Evolutionary conservation across 2,113 vertebrate genomes (phyloP).

Genomic region (Marmota flaviventris): DNA sequence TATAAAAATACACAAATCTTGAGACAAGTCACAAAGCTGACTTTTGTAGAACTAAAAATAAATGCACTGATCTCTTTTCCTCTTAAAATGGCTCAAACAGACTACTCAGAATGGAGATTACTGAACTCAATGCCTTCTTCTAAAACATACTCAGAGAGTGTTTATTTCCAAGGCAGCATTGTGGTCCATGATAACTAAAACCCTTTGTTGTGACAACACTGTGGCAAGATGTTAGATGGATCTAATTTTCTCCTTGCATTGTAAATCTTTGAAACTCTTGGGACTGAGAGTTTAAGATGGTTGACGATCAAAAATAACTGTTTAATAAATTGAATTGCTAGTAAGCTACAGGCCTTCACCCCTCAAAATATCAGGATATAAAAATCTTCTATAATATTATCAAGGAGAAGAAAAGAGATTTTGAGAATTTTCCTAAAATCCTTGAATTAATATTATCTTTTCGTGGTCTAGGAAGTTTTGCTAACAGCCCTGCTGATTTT

Average conservation of each 20-base stretch:
- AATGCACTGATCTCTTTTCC: slow-evolving; percentile 32
- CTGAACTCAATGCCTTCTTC: slow-evolving; percentile 1
- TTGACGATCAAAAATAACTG: neutral
- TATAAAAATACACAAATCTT: slow-evolving; percentile 44
- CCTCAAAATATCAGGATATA: slow-evolving; percentile 65
- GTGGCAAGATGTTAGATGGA: slow-evolving; percentile 5
- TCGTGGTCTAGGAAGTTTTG: slow-evolving; percentile 54
- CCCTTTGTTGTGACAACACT: neutral
- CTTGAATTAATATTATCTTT: slow-evolving; percentile 65
- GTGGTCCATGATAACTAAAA: slow-evolving; percentile 41
- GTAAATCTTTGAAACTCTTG: slow-evolving; percentile 57
- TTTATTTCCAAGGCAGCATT: slow-evolving; percentile 46
- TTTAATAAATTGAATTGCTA: slow-evolving; percentile 55
- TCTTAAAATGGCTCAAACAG: slow-evolving; percentile 46
- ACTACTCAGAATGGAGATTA: slow-evolving; percentile 1
- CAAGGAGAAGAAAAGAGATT: slow-evolving; percentile 55
- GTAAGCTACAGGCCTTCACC: neutral
- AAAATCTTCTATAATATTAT: slow-evolving; percentile 52
- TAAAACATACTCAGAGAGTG: slow-evolving; percentile 23
- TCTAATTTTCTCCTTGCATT: slow-evolving; percentile 44
- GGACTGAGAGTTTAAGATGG: neutral
- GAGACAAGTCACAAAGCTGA: slow-evolving; percentile 62
- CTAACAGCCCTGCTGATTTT: slow-evolving; percentile 69
- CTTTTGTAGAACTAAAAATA: slow-evolving; percentile 51
- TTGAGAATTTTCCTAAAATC: slow-evolving; percentile 56